A percentile compares a stretch with the other conserved stretches of the same genome.
These are phyloP conservation scores for Perizoma flavofasciatum DNA, from an alignment of 2,888 invertebrate species.

Conservation along the genomic window DNA sequence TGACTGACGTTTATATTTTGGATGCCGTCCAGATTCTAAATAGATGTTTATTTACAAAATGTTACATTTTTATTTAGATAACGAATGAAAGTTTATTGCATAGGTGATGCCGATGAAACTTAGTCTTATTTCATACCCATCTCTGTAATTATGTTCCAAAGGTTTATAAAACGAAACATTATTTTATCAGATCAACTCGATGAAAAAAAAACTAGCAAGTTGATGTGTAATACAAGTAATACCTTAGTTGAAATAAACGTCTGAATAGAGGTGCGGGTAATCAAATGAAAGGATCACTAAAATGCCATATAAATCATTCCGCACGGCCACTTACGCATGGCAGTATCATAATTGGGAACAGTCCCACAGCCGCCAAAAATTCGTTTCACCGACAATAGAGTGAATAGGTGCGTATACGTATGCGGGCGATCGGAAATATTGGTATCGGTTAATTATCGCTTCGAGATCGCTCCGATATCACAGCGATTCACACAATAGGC, in stretches of 20 bases:
- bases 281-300: neutral
- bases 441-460: conserved; percentile 50
- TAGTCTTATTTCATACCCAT: too few relatives aligned
- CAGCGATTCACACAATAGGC: conserved; percentile 22
- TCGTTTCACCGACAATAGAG: conserved; percentile 46
- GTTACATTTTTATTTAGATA: conserved; percentile 33
- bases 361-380: conserved; percentile 48
- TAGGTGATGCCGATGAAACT: neutral
- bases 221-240: too few relatives aligned
- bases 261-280: conserved; percentile 1
- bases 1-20: conserved; percentile 46
- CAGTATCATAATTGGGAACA: conserved; percentile 35
- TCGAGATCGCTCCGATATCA: conserved; percentile 40
- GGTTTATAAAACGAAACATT: too few relatives aligned
- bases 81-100: conserved; percentile 19
- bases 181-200: too few relatives aligned
- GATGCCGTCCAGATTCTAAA: conserved; percentile 37
- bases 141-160: too few relatives aligned
- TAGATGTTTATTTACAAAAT: conserved; percentile 40
- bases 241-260: too few relatives aligned
- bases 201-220: too few relatives aligned
- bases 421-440: conserved; percentile 52
- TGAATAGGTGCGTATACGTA: conserved; percentile 54
- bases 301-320: conserved; percentile 12
- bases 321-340: conserved; percentile 10